A percentile compares a stretch with the other conserved stretches of the same genome.
These are phyloP conservation scores for Rhinolophus ferrumequinum DNA, from an alignment of 2,113 vertebrate species.

Conservation along the genomic window DNA sequence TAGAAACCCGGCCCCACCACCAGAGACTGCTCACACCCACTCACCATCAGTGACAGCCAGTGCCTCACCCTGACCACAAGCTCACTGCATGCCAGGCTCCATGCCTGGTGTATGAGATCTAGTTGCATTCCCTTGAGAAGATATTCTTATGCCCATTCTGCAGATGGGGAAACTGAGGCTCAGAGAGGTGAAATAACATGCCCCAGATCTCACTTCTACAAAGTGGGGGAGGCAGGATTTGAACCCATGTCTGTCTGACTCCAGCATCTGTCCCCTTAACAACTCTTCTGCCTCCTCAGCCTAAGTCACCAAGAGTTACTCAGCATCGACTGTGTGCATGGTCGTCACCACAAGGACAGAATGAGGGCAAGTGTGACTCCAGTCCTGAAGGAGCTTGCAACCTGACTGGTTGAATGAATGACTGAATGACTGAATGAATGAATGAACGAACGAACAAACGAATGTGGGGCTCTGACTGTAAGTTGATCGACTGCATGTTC, in stretches of 20 bases:
- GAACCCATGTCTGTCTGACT: not conserved
- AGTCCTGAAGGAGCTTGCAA: not conserved
- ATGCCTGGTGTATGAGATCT: rapidly evolving
- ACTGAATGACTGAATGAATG: not conserved
- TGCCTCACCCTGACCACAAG: rapidly evolving
- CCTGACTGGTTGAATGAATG: rapidly evolving
- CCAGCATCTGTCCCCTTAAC: not conserved
- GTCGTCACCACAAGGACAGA: not conserved
- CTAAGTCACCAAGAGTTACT: not conserved
- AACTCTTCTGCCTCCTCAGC: not conserved
- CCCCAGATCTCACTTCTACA: not conserved
- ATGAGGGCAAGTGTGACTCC: rapidly evolving
- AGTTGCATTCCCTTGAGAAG: rapidly evolving
- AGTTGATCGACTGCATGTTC: rapidly evolving
- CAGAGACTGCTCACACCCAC: rapidly evolving
- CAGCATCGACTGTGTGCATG: rapidly evolving
- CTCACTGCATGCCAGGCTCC: rapidly evolving
- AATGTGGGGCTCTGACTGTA: rapidly evolving
- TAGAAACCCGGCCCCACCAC: not conserved
- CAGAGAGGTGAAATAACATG: rapidly evolving
- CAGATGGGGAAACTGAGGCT: not conserved
- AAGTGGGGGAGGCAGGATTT: not conserved
- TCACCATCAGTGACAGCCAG: rapidly evolving
- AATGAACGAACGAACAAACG: too few relatives aligned
- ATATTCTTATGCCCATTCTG: not conserved